Evolutionary conservation across 2,113 vertebrate species (phyloP), one percentile per base, ranked within the genome.

Genomic region (Tylochromis polylepis): DNA sequence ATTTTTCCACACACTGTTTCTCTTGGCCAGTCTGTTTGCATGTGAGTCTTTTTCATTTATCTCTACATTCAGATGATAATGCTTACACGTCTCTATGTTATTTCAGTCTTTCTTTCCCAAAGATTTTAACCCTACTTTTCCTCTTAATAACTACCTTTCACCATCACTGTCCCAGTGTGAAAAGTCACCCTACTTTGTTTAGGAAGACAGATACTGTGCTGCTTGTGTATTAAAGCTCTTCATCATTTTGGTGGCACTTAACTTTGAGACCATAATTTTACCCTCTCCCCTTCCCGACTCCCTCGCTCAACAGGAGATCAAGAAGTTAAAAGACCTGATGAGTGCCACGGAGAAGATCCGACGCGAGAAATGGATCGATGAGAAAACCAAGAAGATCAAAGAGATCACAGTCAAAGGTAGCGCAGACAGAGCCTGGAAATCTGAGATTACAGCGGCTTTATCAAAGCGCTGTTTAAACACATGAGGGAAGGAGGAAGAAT

Each of bases 311-410:
- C 43, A 99, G 98, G 98, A 99, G 93, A 98, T 99, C 31, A 98
- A 98, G 94, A 99, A 98, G 84, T 94, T 99, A 51, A 99, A 98
- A 88, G 98, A 99, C 24, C 89, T 99, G 4, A 98, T 98, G 99
- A 97, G 97, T 0, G 97, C 97, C 11, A 96, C 97, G 0, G 98
- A 99, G 94, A 99, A 98, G 82, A 94, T 98, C 72, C 95, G 97
- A 4, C 87, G 98, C 18, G 98, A 99, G 95, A 99, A 98, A 87
- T 99, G 99, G 99, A 98, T 99, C 1, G 97, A 97, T 4, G 99
- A 99, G 94, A 99, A 99, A 87, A 98, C 98, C 53, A 98, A 97
- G 85, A 99, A 97, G 95, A 99, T 99, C 90, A 99, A 98, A 91
- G 98, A 99, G 92, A 97, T 99, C 93, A 99, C 98, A 0, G 98